Evolutionary conservation across 2,888 invertebrate genomes (phyloP), one percentile per base, ranked within the genome.

Genomic region (Cynaeus angustus): DNA sequence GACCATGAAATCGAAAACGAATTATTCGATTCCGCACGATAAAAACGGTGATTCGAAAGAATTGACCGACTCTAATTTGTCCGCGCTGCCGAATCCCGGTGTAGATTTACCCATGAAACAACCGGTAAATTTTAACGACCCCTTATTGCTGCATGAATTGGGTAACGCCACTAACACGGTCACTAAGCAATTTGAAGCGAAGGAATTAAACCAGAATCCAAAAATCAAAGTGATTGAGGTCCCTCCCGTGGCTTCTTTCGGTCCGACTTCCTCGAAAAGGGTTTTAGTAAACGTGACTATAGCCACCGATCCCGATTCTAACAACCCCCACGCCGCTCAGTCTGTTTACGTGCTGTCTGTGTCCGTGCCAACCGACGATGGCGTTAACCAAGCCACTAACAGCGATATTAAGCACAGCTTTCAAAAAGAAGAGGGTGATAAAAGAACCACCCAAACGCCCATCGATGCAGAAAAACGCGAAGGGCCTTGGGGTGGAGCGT

Each of bases 231-330:
- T 85, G 64, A 79, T 85, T 50, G 79, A 85, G 70, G 80, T 85
- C 12, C 85, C 85, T 14, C 73, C 79, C 45, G 70, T 79, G 26
- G 72, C 71, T 56, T 74, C 73, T 81, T 86, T 86, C 77, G 85
- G 85, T 14, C 43, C 70, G 21, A 65, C 74, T 76, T 80, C 72
- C 45, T 68, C 72, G 21, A 90, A 90, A 84, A 90, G 92, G 78
- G 90, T 95, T 77, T 86, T 94, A 75, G 92, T 95, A 71, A 95
- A 95, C 85, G 88, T 95, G 75, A 94, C 94, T 6, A 94, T 95
- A 79, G 90, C 92, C 70, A 91, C 93, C 45, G 93, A 93, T 79
- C 88, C 88, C 69, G 87, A 86, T 72, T 83, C 84, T 46, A 85
- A 86, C 62, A 86, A 85, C 75, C 83, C 85, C n/a, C 77, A 86